Conservation (phyloP, 2,113 vertebrate genomes). For the Centrocercus urophasianus region DNA sequence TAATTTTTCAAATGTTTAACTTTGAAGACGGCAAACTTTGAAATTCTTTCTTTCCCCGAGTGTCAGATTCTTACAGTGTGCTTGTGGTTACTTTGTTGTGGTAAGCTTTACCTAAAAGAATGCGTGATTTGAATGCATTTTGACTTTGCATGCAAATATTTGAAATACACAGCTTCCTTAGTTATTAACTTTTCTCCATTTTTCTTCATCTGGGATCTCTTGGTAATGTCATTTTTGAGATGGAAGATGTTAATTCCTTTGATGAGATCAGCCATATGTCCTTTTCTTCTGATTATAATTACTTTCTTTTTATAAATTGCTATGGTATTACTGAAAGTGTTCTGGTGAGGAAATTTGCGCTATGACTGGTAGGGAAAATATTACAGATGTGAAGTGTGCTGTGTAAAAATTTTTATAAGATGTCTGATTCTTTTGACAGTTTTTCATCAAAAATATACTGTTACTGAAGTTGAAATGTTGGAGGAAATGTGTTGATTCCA, state of each 20-base stretch:
- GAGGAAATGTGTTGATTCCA: conserved; percentile 19
- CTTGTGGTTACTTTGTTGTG: neutral
- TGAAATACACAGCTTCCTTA: neutral
- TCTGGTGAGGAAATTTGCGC: conserved; percentile 9
- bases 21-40: neutral
- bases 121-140: neutral
- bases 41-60: neutral
- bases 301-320: conserved; percentile 33
- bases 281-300: conserved; percentile 29
- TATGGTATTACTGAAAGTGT: neutral
- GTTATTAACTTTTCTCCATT: conserved; percentile 18
- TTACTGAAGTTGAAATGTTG: conserved; percentile 6
- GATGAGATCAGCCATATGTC: conserved; percentile 22
- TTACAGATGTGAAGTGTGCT: conserved; percentile 26
- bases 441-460: conserved; percentile 23
- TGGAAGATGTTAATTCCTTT: conserved; percentile 27
- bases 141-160: conserved; percentile 5
- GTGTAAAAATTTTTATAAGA: conserved; percentile 13
- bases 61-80: neutral
- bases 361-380: neutral
- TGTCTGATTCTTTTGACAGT: neutral
- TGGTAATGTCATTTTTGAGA: conserved; percentile 17
- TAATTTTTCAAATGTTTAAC: neutral
- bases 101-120: neutral
- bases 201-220: neutral